Conservation (phyloP, 2,888 invertebrate genomes). For the Hypolimnas misippus region DNA sequence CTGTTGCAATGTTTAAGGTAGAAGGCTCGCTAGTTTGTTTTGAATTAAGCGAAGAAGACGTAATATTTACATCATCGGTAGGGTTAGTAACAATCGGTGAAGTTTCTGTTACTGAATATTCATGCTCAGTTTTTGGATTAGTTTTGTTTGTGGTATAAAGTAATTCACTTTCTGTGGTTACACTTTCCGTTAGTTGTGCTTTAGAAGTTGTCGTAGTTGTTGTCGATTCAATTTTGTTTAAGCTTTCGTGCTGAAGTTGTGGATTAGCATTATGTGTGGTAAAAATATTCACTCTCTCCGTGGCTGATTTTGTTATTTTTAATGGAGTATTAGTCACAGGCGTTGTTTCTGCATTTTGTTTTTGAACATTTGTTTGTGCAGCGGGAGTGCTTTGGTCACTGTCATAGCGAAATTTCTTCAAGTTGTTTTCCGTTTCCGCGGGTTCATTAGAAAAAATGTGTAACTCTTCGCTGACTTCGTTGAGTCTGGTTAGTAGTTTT, state of each 20-base stretch:
- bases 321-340: constrained; percentile 45
- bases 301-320: constrained; percentile 48
- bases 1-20: constrained; percentile 57
- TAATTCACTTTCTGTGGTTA: constrained; percentile 46
- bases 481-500: constrained; percentile 66
- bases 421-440: constrained; percentile 54
- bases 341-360: constrained; percentile 44
- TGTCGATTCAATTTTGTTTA: constrained; percentile 35
- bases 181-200: constrained; percentile 49
- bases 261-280: constrained; percentile 55
- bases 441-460: constrained; percentile 70
- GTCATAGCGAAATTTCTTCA: constrained; percentile 65
- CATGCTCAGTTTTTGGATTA: constrained; percentile 60
- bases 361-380: constrained; percentile 38
- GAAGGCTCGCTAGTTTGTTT: constrained; percentile 47
- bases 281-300: constrained; percentile 47
- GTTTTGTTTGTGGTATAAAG: constrained; percentile 54
- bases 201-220: constrained; percentile 43
- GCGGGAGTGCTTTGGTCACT: constrained; percentile 50
- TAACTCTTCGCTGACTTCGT: constrained; percentile 68
- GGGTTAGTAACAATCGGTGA: constrained; percentile 59
- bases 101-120: constrained; percentile 53
- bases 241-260: constrained; percentile 56
- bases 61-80: constrained; percentile 52
- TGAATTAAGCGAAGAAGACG: constrained; percentile 46